Conservation (phyloP, 2,888 invertebrate species). For the Eupithecia subumbrata region DNA sequence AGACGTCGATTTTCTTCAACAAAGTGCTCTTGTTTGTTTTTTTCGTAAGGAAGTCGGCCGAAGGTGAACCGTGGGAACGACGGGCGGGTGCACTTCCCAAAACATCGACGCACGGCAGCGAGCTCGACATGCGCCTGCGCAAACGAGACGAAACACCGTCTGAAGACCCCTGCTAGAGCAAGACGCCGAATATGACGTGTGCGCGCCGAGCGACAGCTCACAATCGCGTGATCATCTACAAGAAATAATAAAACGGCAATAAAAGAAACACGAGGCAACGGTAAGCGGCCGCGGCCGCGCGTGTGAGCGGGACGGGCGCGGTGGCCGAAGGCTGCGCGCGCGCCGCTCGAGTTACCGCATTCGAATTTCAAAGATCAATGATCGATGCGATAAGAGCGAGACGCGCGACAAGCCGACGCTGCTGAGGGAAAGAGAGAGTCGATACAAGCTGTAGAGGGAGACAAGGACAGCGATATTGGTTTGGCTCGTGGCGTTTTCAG, state of each 20-base stretch:
- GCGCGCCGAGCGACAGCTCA: slow-evolving; percentile 83
- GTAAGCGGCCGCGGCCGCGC: slow-evolving; percentile 64
- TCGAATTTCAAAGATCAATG: slow-evolving; percentile 83
- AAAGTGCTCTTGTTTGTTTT: slow-evolving; percentile 84
- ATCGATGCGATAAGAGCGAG: slow-evolving; percentile 79
- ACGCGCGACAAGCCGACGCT: slow-evolving; percentile 64
- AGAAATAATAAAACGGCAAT: slow-evolving; percentile 85
- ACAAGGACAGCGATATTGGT: slow-evolving; percentile 54
- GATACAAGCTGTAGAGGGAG: slow-evolving; percentile 42
- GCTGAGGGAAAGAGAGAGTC: slow-evolving; percentile 53
- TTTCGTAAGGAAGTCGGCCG: slow-evolving; percentile 83
- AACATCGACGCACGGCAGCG: slow-evolving; percentile 84
- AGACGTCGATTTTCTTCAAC: slow-evolving; percentile 84
- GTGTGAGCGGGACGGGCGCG: slow-evolving; percentile 72
- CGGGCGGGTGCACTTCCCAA: slow-evolving; percentile 85
- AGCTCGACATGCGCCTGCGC: slow-evolving; percentile 76
- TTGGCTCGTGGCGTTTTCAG: slow-evolving; percentile 77
- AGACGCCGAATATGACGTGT: slow-evolving; percentile 75
- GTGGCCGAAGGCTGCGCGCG: slow-evolving; percentile 75
- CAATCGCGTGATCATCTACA: slow-evolving; percentile 85
- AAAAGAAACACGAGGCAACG: slow-evolving; percentile 82
- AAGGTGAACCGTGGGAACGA: slow-evolving; percentile 84
- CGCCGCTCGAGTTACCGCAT: slow-evolving; percentile 80
- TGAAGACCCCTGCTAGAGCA: slow-evolving; percentile 45
- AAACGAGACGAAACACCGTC: slow-evolving; percentile 60